These are phyloP conservation scores for Ianthella basta DNA, from an alignment of 37 sponge, comb jelly and placozoan genomes.

Conservation along the genomic window DNA sequence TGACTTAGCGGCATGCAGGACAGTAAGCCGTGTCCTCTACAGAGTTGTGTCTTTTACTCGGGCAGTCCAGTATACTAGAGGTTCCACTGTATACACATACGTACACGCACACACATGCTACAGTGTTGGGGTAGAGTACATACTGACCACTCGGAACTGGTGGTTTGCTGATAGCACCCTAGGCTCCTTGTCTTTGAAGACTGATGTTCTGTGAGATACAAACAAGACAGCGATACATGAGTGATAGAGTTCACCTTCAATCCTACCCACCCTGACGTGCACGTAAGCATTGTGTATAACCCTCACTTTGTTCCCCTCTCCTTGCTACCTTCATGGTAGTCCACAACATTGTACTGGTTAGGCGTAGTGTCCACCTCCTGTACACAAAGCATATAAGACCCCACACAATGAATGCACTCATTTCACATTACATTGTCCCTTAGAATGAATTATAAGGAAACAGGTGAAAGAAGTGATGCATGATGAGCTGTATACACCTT, in stretches of 20 bases:
- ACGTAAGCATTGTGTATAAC: background rate
- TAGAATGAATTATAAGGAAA: too few relatives aligned
- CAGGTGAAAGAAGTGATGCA: too few relatives aligned
- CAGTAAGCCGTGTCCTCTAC: too few relatives aligned
- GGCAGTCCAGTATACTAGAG: too few relatives aligned
- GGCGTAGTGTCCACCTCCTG: slow-evolving; percentile 78
- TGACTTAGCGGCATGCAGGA: too few relatives aligned
- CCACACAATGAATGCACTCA: too few relatives aligned
- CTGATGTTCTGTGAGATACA: slow-evolving; percentile 34
- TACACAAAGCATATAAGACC: background rate
- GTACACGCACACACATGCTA: too few relatives aligned
- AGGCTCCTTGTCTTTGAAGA: slow-evolving; percentile 56
- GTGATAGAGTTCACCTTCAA: too few relatives aligned
- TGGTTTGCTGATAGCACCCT: slow-evolving; percentile 32
- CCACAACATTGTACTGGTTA: slow-evolving; percentile 62
- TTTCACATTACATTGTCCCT: background rate
- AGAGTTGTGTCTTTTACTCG: too few relatives aligned
- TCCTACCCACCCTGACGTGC: too few relatives aligned
- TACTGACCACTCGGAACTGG: slow-evolving; percentile 66
- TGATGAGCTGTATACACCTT: slow-evolving; percentile 53
- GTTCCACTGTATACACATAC: too few relatives aligned
- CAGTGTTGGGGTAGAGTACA: background rate
- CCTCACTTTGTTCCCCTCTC: slow-evolving; percentile 63
- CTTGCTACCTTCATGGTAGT: slow-evolving; percentile 44
- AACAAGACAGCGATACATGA: background rate